A percentile compares a stretch with the other conserved stretches of the same genome.
Evolutionary conservation across 2,797 vertebrate species (phyloP).

Genomic region (Alca torda): DNA sequence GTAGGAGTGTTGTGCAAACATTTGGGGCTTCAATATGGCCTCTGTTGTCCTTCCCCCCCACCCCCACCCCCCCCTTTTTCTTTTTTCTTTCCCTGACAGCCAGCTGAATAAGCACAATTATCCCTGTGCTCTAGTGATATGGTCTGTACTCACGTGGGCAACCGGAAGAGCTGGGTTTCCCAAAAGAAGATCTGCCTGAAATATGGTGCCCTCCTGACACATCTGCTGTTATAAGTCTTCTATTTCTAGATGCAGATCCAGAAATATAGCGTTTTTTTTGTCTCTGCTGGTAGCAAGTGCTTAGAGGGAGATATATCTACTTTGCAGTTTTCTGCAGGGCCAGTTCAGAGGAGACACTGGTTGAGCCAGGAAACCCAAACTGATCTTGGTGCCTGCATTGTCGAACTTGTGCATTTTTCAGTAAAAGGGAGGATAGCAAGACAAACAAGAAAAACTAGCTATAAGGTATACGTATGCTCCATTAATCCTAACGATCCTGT

Average conservation of each 20-base stretch:
- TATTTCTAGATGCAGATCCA: background rate
- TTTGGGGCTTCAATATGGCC: background rate
- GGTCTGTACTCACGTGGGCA: fast-evolving
- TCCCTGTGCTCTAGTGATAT: background rate
- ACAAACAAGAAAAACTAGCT: constrained; percentile 63
- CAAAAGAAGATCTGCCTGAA: background rate
- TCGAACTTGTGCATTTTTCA: constrained; percentile 38
- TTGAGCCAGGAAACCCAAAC: background rate
- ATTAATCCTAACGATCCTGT: background rate
- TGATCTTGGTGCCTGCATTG: background rate
- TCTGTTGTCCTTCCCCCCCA: background rate
- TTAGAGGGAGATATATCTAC: background rate
- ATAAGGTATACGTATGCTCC: background rate
- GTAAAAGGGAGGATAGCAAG: background rate
- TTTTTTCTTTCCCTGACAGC: background rate
- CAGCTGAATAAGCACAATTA: background rate
- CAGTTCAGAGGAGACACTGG: background rate
- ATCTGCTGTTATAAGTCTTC: background rate
- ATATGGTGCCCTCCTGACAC: background rate
- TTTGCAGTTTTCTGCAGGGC: background rate
- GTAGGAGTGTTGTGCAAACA: constrained; percentile 18
- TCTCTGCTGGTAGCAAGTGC: background rate
- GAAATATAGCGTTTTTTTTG: background rate
- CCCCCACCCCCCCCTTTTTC: background rate
- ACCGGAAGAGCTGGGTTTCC: background rate